Conservation (phyloP, 2,797 vertebrate species). For the Lutjanus campechanus region DNA sequence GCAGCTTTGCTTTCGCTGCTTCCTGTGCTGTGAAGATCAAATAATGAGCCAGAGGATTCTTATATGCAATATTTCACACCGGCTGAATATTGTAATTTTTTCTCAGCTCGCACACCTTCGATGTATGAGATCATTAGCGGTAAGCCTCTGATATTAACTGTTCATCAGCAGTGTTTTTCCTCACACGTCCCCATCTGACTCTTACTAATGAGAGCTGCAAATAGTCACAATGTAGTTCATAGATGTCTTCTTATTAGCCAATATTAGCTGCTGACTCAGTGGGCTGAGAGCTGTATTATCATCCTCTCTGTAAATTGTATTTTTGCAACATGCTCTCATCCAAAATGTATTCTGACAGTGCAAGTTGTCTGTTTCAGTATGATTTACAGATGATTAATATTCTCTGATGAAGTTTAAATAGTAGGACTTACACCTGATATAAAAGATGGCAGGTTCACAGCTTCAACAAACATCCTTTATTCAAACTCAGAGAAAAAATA, state of each 20-base stretch:
- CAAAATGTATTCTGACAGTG: neutral
- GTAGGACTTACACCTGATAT: neutral
- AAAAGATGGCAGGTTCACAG: slow-evolving; percentile 2
- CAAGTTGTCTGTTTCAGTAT: neutral
- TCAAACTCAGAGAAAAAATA: neutral
- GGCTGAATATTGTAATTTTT: slow-evolving; percentile 33
- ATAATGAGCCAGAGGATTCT: slow-evolving; percentile 51
- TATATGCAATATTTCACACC: slow-evolving; percentile 41
- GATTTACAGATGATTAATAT: too few species aligned
- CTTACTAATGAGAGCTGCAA: slow-evolving; percentile 40
- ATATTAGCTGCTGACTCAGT: slow-evolving; percentile 22
- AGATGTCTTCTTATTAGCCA: neutral
- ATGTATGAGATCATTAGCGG: slow-evolving; percentile 43
- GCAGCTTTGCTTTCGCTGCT: slow-evolving; percentile 34
- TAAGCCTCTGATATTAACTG: slow-evolving; percentile 38
- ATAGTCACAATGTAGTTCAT: slow-evolving; percentile 15
- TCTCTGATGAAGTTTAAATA: neutral
- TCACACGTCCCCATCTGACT: slow-evolving; percentile 22
- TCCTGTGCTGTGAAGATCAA: slow-evolving; percentile 48
- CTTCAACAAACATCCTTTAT: slow-evolving; percentile 8
- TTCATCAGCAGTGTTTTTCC: slow-evolving; percentile 27
- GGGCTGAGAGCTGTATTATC: neutral
- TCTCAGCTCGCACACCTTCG: slow-evolving; percentile 23
- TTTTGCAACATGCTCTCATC: neutral
- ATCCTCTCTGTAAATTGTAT: slow-evolving; percentile 1